Evolutionary conservation across 2,113 vertebrate genomes (phyloP).

Genomic region (Pseudorectes ferrugineus): DNA sequence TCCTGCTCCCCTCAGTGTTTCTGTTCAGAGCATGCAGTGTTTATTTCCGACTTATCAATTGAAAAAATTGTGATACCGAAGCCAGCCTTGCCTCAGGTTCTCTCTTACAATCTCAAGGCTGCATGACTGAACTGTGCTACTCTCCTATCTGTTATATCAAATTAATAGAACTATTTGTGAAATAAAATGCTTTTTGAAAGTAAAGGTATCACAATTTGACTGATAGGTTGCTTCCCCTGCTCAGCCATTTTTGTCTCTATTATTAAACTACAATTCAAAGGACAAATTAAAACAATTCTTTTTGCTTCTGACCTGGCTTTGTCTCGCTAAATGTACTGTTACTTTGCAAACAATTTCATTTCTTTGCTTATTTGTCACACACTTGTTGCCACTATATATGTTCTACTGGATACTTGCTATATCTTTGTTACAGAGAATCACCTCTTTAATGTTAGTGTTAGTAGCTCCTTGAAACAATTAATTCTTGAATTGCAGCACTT

Average conservation of each 20-base stretch:
- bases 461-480: not conserved
- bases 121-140: not conserved
- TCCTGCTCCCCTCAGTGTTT: not conserved
- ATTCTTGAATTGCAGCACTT: not conserved
- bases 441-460: not conserved
- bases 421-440: not conserved
- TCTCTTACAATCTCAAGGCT: not conserved
- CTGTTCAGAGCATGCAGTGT: not conserved
- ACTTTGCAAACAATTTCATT: not conserved
- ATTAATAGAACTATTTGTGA: not conserved
- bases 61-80: not conserved
- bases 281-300: not conserved
- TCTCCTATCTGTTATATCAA: not conserved
- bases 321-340: not conserved
- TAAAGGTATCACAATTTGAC: not conserved
- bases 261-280: not conserved
- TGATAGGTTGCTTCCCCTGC: not conserved
- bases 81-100: not conserved
- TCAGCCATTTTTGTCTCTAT: not conserved
- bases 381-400: not conserved
- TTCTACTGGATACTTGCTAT: not conserved
- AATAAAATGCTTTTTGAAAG: not conserved
- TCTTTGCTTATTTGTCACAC: not conserved
- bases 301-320: not conserved
- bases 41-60: not conserved